phyloP scores from a whole-genome alignment of 1,140 invertebrate genomes.

The Prorops nasuta region DNA sequence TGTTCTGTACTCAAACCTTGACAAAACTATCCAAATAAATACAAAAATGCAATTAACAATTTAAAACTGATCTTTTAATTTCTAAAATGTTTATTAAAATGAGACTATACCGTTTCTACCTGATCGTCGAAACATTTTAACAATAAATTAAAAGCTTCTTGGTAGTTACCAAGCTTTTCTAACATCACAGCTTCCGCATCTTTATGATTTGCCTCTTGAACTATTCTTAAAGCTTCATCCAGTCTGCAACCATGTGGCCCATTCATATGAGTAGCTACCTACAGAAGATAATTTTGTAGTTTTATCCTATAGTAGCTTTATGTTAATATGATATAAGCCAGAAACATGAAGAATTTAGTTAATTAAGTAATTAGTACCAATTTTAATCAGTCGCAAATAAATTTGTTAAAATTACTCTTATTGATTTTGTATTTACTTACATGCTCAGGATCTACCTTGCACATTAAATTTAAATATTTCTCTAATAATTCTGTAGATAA shows the following conservation, averaged over 20 bases:
- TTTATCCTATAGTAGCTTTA: not conserved
- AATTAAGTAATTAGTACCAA: too few relatives aligned
- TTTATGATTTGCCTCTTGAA: conserved; percentile 38
- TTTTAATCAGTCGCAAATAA: too few relatives aligned
- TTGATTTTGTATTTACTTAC: conserved; percentile 32
- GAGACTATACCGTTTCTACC: conserved; percentile 30
- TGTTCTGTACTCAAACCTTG: conserved; percentile 29
- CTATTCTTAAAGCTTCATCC: conserved; percentile 47
- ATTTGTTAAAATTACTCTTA: too few relatives aligned
- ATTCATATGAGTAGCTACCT: conserved; percentile 45
- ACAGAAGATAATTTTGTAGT: conserved; percentile 3
- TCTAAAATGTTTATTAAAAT: not conserved
- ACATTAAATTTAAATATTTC: conserved; percentile 69
- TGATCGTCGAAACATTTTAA: conserved; percentile 37
- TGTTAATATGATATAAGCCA: too few relatives aligned
- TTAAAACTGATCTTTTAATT: not conserved
- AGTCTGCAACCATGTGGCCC: conserved; percentile 46
- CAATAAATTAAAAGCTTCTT: conserved; percentile 49
- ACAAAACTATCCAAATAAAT: conserved; percentile 22
- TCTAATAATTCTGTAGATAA: conserved; percentile 61
- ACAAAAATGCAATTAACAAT: not conserved
- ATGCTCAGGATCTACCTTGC: conserved; percentile 59
- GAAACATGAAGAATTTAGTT: too few relatives aligned
- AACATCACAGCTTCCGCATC: conserved; percentile 50
- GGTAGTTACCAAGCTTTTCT: conserved; percentile 51